These are phyloP conservation scores for Malachius bipustulatus DNA, from an alignment of 2,888 invertebrate species.

Conservation along the genomic window DNA sequence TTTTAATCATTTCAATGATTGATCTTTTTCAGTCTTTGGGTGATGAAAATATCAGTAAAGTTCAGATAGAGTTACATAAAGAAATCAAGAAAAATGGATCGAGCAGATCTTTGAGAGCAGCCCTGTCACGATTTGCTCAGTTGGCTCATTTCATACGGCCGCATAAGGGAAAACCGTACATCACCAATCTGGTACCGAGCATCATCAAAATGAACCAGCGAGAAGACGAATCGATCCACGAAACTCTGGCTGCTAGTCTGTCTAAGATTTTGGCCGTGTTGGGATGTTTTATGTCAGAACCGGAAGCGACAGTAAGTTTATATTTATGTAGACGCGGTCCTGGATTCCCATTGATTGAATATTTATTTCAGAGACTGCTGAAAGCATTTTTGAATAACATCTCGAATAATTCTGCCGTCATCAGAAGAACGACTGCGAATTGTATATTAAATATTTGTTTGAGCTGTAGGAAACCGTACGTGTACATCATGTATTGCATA, in stretches of 20 bases:
- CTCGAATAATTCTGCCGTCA: constrained; percentile 52
- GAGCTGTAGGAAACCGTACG: constrained; percentile 57
- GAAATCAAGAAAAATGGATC: constrained; percentile 71
- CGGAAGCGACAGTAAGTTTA: constrained; percentile 53
- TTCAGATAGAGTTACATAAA: constrained; percentile 69
- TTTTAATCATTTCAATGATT: neutral
- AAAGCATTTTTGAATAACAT: constrained; percentile 56
- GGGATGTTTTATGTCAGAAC: constrained; percentile 58
- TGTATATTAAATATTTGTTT: constrained; percentile 72
- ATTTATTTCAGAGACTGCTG: constrained; percentile 45
- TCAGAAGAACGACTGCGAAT: constrained; percentile 69
- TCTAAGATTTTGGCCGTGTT: constrained; percentile 53
- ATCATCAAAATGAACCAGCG: constrained; percentile 58
- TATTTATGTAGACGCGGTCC: no score
- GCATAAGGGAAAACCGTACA: constrained; percentile 66
- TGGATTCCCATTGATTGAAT: neutral
- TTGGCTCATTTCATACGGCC: constrained; percentile 65
- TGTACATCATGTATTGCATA: constrained; percentile 57
- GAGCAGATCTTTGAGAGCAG: constrained; percentile 59
- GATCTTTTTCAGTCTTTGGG: constrained; percentile 41
- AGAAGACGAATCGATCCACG: constrained; percentile 58
- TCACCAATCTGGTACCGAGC: constrained; percentile 61
- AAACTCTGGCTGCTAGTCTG: constrained; percentile 51
- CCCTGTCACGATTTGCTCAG: constrained; percentile 63
- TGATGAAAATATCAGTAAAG: constrained; percentile 56